Conservation (phyloP, 2,888 invertebrate genomes). For the Drosophila picticornis region DNA sequence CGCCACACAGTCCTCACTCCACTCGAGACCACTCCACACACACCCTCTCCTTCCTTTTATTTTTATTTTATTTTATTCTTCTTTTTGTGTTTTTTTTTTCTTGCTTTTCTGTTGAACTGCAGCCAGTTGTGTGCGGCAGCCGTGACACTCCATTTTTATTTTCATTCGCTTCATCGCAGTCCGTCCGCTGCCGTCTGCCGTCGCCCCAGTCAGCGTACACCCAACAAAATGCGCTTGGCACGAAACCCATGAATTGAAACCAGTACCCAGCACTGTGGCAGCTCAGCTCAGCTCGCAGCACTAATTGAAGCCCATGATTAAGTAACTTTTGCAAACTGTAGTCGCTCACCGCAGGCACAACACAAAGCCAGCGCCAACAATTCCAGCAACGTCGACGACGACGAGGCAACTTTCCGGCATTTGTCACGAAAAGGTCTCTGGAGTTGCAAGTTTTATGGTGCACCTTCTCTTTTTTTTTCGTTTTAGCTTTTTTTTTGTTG, state of each 20-base stretch:
- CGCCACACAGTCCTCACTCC: constrained; percentile 6
- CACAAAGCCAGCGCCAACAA: constrained; percentile 32
- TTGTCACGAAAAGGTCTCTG: constrained; percentile 77
- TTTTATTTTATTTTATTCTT: constrained; percentile 3
- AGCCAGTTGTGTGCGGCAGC: constrained; percentile 61
- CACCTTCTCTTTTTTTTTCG: constrained; percentile 45
- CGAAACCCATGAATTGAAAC: constrained; percentile 55
- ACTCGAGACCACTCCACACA: constrained; percentile 8
- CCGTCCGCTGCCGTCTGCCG: background rate
- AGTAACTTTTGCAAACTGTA: constrained; percentile 69
- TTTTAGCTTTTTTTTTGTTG: constrained; percentile 3
- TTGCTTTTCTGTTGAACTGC: constrained; percentile 26
- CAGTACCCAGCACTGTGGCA: constrained; percentile 11
- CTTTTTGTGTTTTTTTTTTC: background rate
- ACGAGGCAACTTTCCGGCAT: constrained; percentile 58
- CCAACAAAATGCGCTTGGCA: constrained; percentile 61
- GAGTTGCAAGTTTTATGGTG: constrained; percentile 63
- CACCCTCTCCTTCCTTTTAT: background rate
- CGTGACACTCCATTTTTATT: constrained; percentile 80
- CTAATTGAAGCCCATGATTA: constrained; percentile 78
- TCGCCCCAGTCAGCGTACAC: constrained; percentile 2
- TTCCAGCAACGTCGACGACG: constrained; percentile 21
- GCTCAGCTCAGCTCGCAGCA: constrained; percentile 39
- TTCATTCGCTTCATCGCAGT: constrained; percentile 54
- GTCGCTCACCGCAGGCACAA: constrained; percentile 35